These are phyloP conservation scores for Nettapus auritus DNA, from an alignment of 2,113 vertebrate genomes.

Conservation along the genomic window DNA sequence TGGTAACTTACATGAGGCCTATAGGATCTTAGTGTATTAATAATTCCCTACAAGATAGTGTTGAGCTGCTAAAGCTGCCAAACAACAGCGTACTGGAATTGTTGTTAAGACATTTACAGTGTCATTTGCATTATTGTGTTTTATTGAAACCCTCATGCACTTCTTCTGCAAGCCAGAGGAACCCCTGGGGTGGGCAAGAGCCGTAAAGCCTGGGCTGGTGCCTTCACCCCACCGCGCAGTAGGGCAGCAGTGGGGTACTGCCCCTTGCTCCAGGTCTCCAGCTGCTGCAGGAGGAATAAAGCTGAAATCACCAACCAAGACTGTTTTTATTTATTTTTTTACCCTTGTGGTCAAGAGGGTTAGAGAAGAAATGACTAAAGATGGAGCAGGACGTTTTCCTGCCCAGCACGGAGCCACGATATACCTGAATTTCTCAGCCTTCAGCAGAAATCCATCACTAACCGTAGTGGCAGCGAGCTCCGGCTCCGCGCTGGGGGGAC, in stretches of 20 bases:
- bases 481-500: background rate
- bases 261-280: background rate
- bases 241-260: background rate
- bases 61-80: conserved; percentile 57
- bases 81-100: background rate
- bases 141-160: conserved; percentile 56
- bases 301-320: background rate
- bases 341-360: background rate
- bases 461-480: background rate
- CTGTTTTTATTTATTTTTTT: background rate
- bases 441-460: conserved; percentile 25
- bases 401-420: too few relatives aligned
- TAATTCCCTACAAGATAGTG: conserved; percentile 38
- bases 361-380: background rate
- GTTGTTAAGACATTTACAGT: conserved; percentile 47
- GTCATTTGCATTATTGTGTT: background rate
- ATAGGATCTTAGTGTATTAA: conserved; percentile 67
- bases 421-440: background rate
- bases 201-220: background rate
- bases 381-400: background rate
- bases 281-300: background rate
- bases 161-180: conserved; percentile 42
- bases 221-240: background rate
- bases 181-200: background rate
- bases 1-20: conserved; percentile 49